A percentile compares a stretch with the other conserved stretches of the same genome.
Conservation (phyloP, 2,888 invertebrate species). For the Drosophila yooni region DNA sequence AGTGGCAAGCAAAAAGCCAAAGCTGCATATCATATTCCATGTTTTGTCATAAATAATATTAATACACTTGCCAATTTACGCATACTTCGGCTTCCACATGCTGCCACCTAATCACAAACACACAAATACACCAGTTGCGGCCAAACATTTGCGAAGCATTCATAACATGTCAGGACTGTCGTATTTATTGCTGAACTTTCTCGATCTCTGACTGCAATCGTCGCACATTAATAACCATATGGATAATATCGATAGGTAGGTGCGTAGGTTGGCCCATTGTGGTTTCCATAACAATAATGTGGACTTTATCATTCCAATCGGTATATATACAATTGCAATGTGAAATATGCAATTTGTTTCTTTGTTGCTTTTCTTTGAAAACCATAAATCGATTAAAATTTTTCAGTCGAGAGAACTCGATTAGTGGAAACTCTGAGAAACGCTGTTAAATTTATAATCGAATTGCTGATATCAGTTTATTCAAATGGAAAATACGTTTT, state of each 20-base stretch:
- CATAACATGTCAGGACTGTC: conserved; percentile 13
- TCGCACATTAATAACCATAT: not conserved
- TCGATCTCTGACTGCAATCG: not conserved
- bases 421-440: not conserved
- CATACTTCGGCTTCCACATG: conserved; percentile 32
- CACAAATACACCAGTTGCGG: not conserved
- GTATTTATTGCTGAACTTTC: not conserved
- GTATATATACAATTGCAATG: not conserved
- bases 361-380: not conserved
- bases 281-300: not conserved
- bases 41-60: conserved; percentile 70
- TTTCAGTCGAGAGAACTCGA: not conserved
- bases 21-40: conserved; percentile 67
- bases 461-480: not conserved
- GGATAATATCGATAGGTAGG: not conserved
- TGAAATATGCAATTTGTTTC: not conserved
- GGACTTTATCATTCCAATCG: not conserved
- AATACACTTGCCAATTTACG: conserved; percentile 51
- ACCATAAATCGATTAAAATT: not conserved
- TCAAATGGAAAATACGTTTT: not conserved
- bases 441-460: not conserved
- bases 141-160: conserved; percentile 7
- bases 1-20: conserved; percentile 70
- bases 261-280: not conserved
- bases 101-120: not conserved